Evolutionary conservation across 2,113 vertebrate species (phyloP).

Genomic region (Halcyon senegalensis): DNA sequence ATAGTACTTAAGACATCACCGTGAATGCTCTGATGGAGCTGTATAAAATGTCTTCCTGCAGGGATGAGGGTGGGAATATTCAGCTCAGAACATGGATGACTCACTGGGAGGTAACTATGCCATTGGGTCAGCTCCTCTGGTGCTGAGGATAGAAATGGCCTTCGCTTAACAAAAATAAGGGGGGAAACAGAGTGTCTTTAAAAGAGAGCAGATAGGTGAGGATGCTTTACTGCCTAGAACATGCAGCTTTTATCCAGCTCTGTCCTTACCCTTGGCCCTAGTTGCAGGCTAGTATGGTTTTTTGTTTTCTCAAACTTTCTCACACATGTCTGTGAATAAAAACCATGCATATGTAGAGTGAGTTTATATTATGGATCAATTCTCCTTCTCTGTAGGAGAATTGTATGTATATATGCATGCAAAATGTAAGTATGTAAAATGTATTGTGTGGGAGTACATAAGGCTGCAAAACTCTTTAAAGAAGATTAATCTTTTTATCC

Average conservation of each 20-base stretch:
- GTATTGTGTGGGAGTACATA: slow-evolving; percentile 60
- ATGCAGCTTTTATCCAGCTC: background rate
- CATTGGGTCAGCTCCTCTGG: background rate
- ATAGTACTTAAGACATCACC: fast-evolving
- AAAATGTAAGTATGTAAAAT: slow-evolving; percentile 64
- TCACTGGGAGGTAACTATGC: background rate
- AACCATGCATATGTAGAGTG: slow-evolving; percentile 57
- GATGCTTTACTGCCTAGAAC: background rate
- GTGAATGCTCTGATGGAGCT: background rate
- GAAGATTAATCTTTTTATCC: slow-evolving; percentile 57
- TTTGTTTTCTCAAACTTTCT: slow-evolving; percentile 55
- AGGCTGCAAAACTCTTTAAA: slow-evolving; percentile 54
- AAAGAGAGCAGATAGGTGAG: background rate
- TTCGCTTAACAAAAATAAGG: background rate
- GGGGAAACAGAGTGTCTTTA: background rate
- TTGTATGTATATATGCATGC: slow-evolving; percentile 64
- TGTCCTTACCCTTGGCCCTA: background rate
- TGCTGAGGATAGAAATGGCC: background rate
- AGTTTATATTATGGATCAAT: slow-evolving; percentile 61
- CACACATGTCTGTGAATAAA: slow-evolving; percentile 48
- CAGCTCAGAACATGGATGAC: background rate
- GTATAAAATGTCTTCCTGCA: background rate
- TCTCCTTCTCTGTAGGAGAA: slow-evolving; percentile 60
- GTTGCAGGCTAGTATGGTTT: background rate
- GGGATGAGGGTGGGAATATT: background rate